Base-by-base conservation (phyloP, 1,140 invertebrate genomes). In the Drosophila kurseongensis region DNA sequence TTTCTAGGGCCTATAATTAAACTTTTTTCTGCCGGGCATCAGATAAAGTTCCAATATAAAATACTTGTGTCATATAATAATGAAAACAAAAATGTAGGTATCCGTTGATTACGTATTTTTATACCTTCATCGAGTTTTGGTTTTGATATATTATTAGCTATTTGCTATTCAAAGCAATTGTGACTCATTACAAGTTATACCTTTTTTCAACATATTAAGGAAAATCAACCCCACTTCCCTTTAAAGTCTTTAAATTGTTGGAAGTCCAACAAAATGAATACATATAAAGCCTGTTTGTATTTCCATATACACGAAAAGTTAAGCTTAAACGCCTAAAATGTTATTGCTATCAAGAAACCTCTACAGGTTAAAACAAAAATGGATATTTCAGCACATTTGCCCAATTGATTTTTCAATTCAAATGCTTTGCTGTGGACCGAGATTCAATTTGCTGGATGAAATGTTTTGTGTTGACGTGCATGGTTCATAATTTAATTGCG, bases 401-500 rank as follows among this genome's bases (percentile, higher is more conserved):
- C 16, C 38, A 23, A 63, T 63, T 36, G 56, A 65, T 63, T 59
- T 14, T 55, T 40, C 50, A 35, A 32, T 14, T 44, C 10, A 54
- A 38, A 16, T 48, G 8, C 41, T 32, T 65, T 38, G 38, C 40
- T 59, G 13, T 10, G 14, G 7, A 32, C 14, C 3, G 10, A 27
- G 35, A 23, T 51, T 66, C 38, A 27, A 66, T 38, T 52, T 45
- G 47, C 18, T 13, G 16, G 32, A 51, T 50, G 27, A 68, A 52
- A 51, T 38, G 16, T 51, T 65, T 63, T 41, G 16, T 16, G 27
- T 42, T 65, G 35, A 63, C 27, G 16, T 50, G 63, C 35, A 35
- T 40, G 38, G 58, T 35, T 55, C 50, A 48, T 75, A 75, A 56
- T 56, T 75, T 32, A 55, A 75, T 75, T 65, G 57, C 40, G 40